Evolutionary conservation across 2,113 vertebrate genomes (phyloP), one percentile per base, ranked within the genome.

Genomic region (Odocoileus virginianus): DNA sequence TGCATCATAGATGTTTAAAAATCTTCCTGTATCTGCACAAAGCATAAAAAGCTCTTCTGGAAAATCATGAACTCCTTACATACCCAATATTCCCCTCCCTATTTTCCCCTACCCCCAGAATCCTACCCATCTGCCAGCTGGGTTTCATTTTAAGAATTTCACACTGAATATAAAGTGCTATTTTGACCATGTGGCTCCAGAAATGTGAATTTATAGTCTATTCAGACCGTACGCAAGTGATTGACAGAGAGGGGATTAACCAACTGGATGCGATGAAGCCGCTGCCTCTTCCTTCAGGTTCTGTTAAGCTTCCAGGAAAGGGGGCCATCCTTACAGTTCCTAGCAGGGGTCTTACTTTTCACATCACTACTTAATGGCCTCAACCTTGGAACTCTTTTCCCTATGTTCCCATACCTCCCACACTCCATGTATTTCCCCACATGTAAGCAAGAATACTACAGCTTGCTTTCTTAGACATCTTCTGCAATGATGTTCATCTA

Each of bases 91-190:
- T 71, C 89, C 90, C 90, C 93, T 87, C 86, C 91, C 67, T 40
- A 28, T 61, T 78, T 52, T 52, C 36, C 33, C 87, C 84, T 71
- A 52, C 64, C 58, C 94, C 60, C 16, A 92, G 85, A 55, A 85
- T 60, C 90, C 93, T 97, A 91, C 93, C 84, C 93, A 79, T 92
- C 97, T 98, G 98, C 97, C 98, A 98, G 97, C 98, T 98, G 98
- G 98, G 96, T 97, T 98, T 98, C 98, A 97, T 97, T 98, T 98
- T 96, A 98, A 98, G 98, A 98, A 98, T 98, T 98, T 98, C 98
- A 98, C 98, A 95, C 98, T 98, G 98, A 97, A 98, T 98, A 97
- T 97, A 97, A 98, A 98, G 97, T 97, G 98, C 98, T 96, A 94
- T 97, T 98, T 98, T 97, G 98, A 97, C 98, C 98, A 98, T 98